A percentile compares a stretch with the other conserved stretches of the same genome.
Conservation (phyloP, 30 jellyfish, hydroid and myxozoan species). For the Clytia hemisphaerica region DNA sequence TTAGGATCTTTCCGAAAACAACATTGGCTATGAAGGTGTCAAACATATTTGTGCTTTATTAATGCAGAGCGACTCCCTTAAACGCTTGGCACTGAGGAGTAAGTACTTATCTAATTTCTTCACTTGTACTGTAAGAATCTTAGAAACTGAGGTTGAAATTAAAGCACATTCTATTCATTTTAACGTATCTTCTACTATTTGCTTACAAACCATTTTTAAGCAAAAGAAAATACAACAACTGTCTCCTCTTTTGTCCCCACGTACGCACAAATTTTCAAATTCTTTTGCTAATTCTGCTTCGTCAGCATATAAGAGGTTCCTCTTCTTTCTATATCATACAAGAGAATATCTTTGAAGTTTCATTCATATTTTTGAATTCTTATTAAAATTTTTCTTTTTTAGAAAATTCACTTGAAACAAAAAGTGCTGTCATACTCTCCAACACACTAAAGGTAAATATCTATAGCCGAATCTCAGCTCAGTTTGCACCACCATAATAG, state of each 20-base stretch:
- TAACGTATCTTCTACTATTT: too few species aligned
- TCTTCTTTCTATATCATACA: background rate
- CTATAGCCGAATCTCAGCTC: too few species aligned
- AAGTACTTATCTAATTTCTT: background rate
- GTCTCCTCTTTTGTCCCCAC: too few species aligned
- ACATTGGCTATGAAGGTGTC: slow-evolving; percentile 67
- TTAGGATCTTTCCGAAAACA: slow-evolving; percentile 83
- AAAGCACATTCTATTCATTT: too few species aligned
- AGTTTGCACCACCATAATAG: too few species aligned
- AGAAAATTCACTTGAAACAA: slow-evolving; percentile 68
- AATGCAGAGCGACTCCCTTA: slow-evolving; percentile 48
- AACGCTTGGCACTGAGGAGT: slow-evolving; percentile 58
- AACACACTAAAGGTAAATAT: slow-evolving; percentile 43
- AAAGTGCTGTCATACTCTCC: slow-evolving; percentile 46
- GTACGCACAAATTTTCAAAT: too few species aligned
- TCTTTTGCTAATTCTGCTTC: too few species aligned
- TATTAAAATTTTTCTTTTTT: background rate
- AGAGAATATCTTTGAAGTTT: background rate
- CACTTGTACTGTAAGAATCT: background rate
- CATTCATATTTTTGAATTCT: background rate
- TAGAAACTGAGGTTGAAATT: too few species aligned
- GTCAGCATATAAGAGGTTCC: background rate
- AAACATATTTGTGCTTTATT: slow-evolving; percentile 40
- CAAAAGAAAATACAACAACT: too few species aligned
- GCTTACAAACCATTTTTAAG: too few species aligned